Evolutionary conservation across 2,113 vertebrate species (phyloP), one percentile per base, ranked within the genome.

Genomic region (Etheostoma cragini): DNA sequence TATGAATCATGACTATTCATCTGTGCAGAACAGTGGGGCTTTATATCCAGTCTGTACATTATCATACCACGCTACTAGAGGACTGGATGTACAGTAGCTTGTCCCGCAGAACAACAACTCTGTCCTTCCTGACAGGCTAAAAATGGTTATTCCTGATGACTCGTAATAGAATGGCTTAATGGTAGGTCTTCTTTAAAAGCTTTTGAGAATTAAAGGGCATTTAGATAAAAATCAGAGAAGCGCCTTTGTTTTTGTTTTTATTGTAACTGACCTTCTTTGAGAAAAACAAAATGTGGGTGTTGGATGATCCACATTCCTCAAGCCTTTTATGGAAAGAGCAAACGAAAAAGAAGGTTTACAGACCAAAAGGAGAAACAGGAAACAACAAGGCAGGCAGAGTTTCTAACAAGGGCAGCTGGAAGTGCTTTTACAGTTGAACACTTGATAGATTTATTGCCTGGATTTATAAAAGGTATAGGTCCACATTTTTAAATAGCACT

Each of bases 1-100:
- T 60, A 75, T 92, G 88, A 91, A 90, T 93, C 80, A 58, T 84
- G 70, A 82, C 80, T 79, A 92, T 91, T 92, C 86, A 92, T 89
- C 45, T n/a, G 46, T 33, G 57, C 8, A 76, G 78, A 91, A 93
- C 90, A 91, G 87, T 86, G 81, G 72, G 3, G 42, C 88, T 89
- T 92, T 93, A 89, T 93, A 50, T 72, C 56, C 58, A 62, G 64
- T 68, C 13, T 79, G 80, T 80, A 89, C 87, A 87, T 93, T 83
- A 87, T 84, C 88, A 90, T 79, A 83, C 75, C 61, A 78, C 22
- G 19, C 50, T 57, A 54, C 64, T 56, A 78, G 57, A n/a, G 80
- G 65, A 78, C 82, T 85, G 68, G 7, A 52, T 82, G 81, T 77
- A 76, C 76, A 88, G 69, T 49, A 26, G 64, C 16, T n/a, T 12